phyloP scores from a whole-genome alignment of 2,888 invertebrate genomes.

The Cartodere bifasciata region DNA sequence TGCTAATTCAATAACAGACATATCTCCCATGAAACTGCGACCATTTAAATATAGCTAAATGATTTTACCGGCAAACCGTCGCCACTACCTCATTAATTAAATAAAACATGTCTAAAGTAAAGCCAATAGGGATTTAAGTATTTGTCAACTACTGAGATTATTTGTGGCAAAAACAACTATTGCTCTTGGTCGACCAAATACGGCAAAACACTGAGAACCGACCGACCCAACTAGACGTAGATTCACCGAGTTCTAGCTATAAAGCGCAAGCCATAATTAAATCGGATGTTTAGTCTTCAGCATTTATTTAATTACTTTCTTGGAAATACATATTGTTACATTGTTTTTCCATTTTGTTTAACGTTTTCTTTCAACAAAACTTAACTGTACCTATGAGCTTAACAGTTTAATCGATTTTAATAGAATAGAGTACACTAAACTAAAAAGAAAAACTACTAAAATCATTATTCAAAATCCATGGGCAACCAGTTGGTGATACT shows the following conservation, averaged over 20 bases:
- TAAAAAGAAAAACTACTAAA: too few relatives aligned
- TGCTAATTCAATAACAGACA: too few relatives aligned
- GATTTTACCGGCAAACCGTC: slow-evolving; percentile 22
- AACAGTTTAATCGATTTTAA: too few relatives aligned
- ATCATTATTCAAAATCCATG: too few relatives aligned
- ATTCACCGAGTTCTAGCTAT: slow-evolving; percentile 23
- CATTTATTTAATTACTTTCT: slow-evolving; percentile 7
- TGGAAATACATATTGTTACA: slow-evolving; percentile 10
- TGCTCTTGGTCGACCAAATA: slow-evolving; percentile 28
- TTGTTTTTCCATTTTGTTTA: too few relatives aligned
- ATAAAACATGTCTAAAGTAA: slow-evolving; percentile 30
- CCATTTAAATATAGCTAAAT: slow-evolving; percentile 29
- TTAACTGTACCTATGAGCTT: too few relatives aligned
- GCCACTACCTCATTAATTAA: slow-evolving; percentile 31
- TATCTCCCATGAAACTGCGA: slow-evolving; percentile 9
- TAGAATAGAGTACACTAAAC: too few relatives aligned
- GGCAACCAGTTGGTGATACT: too few relatives aligned
- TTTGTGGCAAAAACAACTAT: slow-evolving; percentile 31
- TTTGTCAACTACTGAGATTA: slow-evolving; percentile 33
- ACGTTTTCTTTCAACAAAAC: too few relatives aligned
- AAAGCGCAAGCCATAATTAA: slow-evolving; percentile 23
- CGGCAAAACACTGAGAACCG: slow-evolving; percentile 29
- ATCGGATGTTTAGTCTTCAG: slow-evolving; percentile 13
- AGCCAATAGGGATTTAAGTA: slow-evolving; percentile 31
- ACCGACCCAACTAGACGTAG: slow-evolving; percentile 20